phyloP scores from a whole-genome alignment of 1,140 invertebrate genomes.

The Alviniconcha marisindica region DNA sequence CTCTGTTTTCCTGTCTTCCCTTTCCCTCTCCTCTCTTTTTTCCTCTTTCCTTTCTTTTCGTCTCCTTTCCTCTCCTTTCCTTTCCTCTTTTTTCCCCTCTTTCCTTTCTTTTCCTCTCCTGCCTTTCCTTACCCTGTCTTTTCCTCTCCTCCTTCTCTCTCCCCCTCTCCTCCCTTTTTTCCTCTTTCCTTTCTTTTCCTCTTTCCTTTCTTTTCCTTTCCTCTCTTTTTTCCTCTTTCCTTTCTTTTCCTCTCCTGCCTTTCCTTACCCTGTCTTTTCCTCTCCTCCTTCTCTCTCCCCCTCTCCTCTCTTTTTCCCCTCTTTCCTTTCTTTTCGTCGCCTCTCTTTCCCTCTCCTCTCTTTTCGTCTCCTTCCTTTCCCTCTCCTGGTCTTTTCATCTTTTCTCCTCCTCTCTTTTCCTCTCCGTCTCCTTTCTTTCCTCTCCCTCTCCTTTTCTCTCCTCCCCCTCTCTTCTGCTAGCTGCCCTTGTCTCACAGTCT shows the following conservation, averaged over 20 bases:
- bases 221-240: conserved; percentile 35
- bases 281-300: conserved; percentile 17
- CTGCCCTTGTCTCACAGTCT: conserved; percentile 11
- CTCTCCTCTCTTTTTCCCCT: background rate
- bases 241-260: too few species aligned
- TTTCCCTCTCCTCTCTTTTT: background rate
- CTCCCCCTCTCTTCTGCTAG: conserved; percentile 2
- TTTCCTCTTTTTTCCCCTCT: background rate
- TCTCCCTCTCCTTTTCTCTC: background rate
- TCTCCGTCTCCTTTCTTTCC: background rate
- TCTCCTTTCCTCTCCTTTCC: background rate
- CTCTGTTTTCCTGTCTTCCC: background rate
- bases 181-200: background rate
- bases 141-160: too few species aligned
- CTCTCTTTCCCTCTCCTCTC: conserved; percentile 22
- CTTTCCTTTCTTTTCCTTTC: conserved; percentile 9
- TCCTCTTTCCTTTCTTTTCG: too few species aligned
- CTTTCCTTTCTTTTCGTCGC: background rate
- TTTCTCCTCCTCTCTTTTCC: conserved; percentile 13
- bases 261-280: conserved; percentile 14
- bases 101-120: too few species aligned
- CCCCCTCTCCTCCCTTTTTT: background rate
- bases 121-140: background rate
- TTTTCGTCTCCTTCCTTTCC: background rate
- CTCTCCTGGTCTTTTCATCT: background rate